Base-by-base conservation (phyloP, 2,113 vertebrate species). In the Saiga tatarica region DNA sequence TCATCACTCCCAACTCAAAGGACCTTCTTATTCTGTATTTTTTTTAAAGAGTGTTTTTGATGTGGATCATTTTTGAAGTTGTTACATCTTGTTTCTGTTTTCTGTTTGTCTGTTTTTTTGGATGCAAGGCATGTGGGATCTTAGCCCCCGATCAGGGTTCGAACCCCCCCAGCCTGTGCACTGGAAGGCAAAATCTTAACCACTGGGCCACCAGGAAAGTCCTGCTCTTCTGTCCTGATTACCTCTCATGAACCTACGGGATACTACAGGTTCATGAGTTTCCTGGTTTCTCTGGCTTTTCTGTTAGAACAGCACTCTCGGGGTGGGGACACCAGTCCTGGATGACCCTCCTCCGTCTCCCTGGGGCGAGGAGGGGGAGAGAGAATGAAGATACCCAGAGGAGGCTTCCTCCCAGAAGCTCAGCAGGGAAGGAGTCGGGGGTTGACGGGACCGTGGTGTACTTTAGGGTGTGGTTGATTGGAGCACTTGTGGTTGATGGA, bases 251-350 rank as follows among this genome's bases (percentile, higher is more conserved):
- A 71, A 23, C 67, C 67, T 71, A 12, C 23, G n/a, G 67, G n/a
- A 71, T 39, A 39, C 67, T 23, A 23, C n/a, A 71, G 67, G 67
- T 23, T 39, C 67, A 23, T 0, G 19, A 23, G 19, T 23, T 39
- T 71, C 88, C 89, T 45, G 50, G 83, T 79, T 57, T 78, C 87
- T 25, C 50, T 5, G 10, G 57, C 88, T 92, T 4, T 0, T 60
- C 55, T 15, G 23, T 39, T 45, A 19, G 83, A 64, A 23, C 8
- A 2, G 16, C 6, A 0, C 60, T 39, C 2, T 87, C 0, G 0
- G 62, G 6, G 16, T 12, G 5, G 17, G 62, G 14, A 42, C 64
- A 79, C 6, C 16, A 4, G 13, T 83, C 12, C 36, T 39, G 16
- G 47, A 62, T 52, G 52, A 53, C 30, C 39, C 81, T 47, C 9